Evolutionary conservation across 2,888 invertebrate species (phyloP), one percentile per base, ranked within the genome.

Genomic region (Ommatoiulus sabulosus): DNA sequence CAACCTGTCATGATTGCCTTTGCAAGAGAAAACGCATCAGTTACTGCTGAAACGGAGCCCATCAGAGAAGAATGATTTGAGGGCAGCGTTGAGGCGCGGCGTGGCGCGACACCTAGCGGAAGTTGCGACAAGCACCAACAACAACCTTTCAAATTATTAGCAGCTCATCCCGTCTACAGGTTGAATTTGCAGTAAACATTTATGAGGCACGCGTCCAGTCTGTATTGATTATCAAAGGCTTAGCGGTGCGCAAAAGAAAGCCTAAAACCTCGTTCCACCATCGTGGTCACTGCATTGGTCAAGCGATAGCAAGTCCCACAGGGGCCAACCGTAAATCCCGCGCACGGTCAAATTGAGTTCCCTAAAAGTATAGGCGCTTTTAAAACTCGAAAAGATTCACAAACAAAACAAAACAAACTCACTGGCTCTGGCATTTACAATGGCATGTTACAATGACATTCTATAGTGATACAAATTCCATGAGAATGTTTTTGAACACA

Each of bases 1-100:
- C 80, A 80, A 20, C 80, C 80, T 80, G 80, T 80, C 80, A 80
- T 80, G 80, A 80, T 80, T 80, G 80, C 80, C 80, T 80, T 80
- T 80, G 80, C 80, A 24, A 8, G 35, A 80, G 80, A 80, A 80
- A 80, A 80, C 80, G 80, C 80, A 80, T 80, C 80, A 80, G 80
- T 80, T 80, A 80, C 80, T 80, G 80, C 10, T 35, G 80, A 80
- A 80, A 80, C 80, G 35, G 80, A 80, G 80, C 80, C 35, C 80
- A 80, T 80, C 35, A 80, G 80, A 24, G 52, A 46, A 46, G 46
- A 46, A 46, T 8, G 46, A 46, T 46, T 46, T 52, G 12, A 35
- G 80, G 24, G 24, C 72, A 52, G 6, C 20, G 1, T 1, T 10
- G n/a, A 17, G 10, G 72, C 80, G 35, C 10, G 52, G 17, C 24